Conservation (phyloP, 2,797 vertebrate genomes). For the Hemitrygon akajei region DNA sequence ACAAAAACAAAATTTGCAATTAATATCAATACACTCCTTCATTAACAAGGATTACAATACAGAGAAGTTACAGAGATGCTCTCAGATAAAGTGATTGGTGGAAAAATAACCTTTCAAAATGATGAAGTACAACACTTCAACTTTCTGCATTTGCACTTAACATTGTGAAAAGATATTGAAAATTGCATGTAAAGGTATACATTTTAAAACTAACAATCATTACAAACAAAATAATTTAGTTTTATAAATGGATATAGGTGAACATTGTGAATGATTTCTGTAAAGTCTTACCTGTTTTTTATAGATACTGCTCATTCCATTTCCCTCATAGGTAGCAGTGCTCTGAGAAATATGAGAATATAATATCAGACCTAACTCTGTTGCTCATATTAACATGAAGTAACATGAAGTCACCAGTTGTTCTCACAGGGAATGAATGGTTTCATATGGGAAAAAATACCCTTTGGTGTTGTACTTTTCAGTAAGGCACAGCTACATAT, state of each 20-base stretch:
- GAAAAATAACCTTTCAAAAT: not conserved
- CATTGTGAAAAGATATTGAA: not conserved
- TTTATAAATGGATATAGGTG: not conserved
- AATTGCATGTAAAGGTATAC: not conserved
- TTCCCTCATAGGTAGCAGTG: slow-evolving; percentile 70
- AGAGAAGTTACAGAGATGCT: not conserved
- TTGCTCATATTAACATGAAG: not conserved
- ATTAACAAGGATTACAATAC: not conserved
- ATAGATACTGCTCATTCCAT: slow-evolving; percentile 94
- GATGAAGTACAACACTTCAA: not conserved
- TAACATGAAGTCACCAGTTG: not conserved
- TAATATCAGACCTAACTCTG: not conserved
- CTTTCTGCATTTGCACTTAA: not conserved
- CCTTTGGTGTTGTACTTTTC: not conserved
- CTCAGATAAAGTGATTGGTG: not conserved
- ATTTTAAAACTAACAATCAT: not conserved
- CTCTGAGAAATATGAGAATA: slow-evolving; percentile 57
- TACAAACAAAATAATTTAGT: not conserved
- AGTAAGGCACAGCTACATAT: not conserved
- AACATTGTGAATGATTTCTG: not conserved
- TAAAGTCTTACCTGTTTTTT: slow-evolving; percentile 82
- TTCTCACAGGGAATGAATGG: not conserved
- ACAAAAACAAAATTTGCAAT: not conserved
- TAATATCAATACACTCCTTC: not conserved
- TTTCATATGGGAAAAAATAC: not conserved